Conservation (phyloP, 2,797 vertebrate genomes). For the Argyrosomus regius region DNA sequence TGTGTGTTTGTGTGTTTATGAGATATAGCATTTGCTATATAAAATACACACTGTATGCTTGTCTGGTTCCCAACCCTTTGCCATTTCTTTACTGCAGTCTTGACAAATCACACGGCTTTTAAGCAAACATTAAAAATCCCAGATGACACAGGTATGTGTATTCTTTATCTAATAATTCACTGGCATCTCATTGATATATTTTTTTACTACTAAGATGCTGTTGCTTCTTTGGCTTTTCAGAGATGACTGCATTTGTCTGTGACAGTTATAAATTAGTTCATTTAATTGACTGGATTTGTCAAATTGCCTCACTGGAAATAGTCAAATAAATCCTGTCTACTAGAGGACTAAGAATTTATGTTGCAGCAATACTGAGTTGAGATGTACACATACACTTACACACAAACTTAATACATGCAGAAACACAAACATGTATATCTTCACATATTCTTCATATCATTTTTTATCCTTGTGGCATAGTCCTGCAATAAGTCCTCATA, state of each 20-base stretch:
- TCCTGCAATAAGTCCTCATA: background rate
- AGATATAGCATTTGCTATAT: background rate
- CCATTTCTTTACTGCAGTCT: background rate
- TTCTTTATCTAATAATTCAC: background rate
- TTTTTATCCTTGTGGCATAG: background rate
- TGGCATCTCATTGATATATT: background rate
- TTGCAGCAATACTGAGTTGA: background rate
- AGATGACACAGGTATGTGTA: background rate
- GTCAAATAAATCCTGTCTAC: background rate
- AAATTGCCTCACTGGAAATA: background rate
- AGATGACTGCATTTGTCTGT: background rate
- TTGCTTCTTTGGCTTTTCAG: conserved; percentile 1
- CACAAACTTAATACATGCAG: background rate
- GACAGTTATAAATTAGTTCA: background rate
- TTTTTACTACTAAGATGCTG: background rate
- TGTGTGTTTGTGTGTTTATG: conserved; percentile 4
- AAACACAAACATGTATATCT: background rate
- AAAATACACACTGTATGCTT: conserved; percentile 10
- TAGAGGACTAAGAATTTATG: background rate
- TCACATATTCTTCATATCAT: background rate
- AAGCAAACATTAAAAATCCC: conserved; percentile 9
- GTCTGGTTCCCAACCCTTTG: background rate
- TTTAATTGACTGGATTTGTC: background rate
- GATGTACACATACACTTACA: background rate
- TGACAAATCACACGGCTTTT: conserved; percentile 8